Conservation (phyloP, 2,797 vertebrate genomes). For the Ambastaia sidthimunki region DNA sequence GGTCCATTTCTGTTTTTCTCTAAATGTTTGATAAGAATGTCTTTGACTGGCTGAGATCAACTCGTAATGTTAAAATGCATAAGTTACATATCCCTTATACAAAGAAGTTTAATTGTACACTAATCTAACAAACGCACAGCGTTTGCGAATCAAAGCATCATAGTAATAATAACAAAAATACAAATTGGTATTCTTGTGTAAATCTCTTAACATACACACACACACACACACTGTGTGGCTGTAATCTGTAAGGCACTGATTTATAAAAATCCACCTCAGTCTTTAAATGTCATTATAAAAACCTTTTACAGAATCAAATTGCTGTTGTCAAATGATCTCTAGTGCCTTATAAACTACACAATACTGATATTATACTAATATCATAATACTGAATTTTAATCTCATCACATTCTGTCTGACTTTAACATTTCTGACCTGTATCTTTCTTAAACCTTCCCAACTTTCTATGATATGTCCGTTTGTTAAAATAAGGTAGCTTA, state of each 20-base stretch:
- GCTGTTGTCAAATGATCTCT: constrained; percentile 77
- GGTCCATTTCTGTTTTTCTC: constrained; percentile 44
- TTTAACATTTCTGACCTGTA: constrained; percentile 9
- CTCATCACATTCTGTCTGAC: not conserved
- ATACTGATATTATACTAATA: constrained; percentile 58
- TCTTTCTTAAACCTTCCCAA: constrained; percentile 20
- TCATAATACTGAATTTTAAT: constrained; percentile 56
- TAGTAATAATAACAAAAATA: constrained; percentile 60
- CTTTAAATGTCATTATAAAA: constrained; percentile 73
- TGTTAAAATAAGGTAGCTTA: constrained; percentile 65
- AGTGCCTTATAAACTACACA: constrained; percentile 62
- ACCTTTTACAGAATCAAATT: constrained; percentile 68
- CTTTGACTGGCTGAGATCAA: constrained; percentile 93
- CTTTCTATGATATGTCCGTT: constrained; percentile 57
- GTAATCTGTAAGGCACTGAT: constrained; percentile 61
- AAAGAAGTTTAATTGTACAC: constrained; percentile 85
- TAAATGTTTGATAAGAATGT: constrained; percentile 65
- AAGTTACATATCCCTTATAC: constrained; percentile 94
- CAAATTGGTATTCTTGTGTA: constrained; percentile 55
- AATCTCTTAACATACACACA: constrained; percentile 50
- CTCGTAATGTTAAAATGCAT: constrained; percentile 96
- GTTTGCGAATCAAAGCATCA: constrained; percentile 83
- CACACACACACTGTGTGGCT: too few species aligned
- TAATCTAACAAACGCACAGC: constrained; percentile 94
- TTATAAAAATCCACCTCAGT: constrained; percentile 74